Evolutionary conservation across 35 echinoderm and acorn worm genomes (phyloP).

Genomic region (Ptychodera flava): DNA sequence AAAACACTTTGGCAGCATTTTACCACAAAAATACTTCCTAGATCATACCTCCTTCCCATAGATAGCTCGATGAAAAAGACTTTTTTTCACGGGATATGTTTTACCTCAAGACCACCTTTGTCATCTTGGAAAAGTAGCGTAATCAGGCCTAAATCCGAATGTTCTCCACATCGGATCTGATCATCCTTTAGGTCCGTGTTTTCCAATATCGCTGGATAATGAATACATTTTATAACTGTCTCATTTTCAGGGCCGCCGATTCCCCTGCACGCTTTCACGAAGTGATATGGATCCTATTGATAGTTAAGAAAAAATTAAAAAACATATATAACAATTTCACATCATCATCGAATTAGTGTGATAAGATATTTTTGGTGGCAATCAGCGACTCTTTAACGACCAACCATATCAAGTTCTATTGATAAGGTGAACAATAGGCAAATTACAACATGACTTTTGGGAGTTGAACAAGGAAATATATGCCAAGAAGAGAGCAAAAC

Average conservation of each 20-base stretch:
- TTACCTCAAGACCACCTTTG: slow-evolving; percentile 78
- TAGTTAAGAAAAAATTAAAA: background rate
- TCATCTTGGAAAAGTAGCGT: slow-evolving; percentile 87
- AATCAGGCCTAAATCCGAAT: slow-evolving; percentile 80
- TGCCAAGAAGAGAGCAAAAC: background rate
- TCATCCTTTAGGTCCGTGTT: slow-evolving; percentile 45
- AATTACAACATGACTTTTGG: background rate
- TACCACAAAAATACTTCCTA: too few relatives aligned
- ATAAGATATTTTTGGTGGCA: background rate
- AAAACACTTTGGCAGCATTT: too few relatives aligned
- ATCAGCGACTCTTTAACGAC: background rate
- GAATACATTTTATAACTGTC: slow-evolving; percentile 42
- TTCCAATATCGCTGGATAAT: slow-evolving; percentile 44
- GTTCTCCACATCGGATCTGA: slow-evolving; percentile 86
- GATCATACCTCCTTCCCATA: too few relatives aligned
- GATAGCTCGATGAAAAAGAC: too few relatives aligned
- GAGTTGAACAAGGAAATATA: background rate
- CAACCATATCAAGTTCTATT: background rate
- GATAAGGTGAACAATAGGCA: background rate
- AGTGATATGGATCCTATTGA: slow-evolving; percentile 51
- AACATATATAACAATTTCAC: too few relatives aligned
- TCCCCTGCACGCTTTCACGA: slow-evolving; percentile 47
- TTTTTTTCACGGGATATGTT: too few relatives aligned
- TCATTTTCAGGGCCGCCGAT: slow-evolving; percentile 19
- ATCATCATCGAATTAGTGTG: background rate